Conservation (phyloP, 2,797 vertebrate genomes). For the Phataginus tetradactyla region DNA sequence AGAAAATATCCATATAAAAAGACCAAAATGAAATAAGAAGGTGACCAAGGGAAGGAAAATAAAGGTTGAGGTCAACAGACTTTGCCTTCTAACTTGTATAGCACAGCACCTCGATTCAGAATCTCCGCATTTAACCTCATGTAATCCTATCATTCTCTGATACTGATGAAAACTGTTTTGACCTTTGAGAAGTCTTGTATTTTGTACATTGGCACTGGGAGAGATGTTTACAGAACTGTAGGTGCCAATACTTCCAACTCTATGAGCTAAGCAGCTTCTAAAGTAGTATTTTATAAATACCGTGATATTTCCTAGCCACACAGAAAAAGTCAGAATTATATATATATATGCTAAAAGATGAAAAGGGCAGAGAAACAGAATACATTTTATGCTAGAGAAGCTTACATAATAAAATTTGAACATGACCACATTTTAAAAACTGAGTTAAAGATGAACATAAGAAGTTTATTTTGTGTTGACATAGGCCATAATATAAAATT, state of each 20-base stretch:
- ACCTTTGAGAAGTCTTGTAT: background rate
- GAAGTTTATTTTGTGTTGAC: background rate
- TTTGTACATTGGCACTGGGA: background rate
- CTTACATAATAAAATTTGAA: background rate
- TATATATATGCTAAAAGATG: background rate
- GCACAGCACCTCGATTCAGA: background rate
- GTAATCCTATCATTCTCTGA: background rate
- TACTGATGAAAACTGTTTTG: background rate
- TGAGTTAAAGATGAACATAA: background rate
- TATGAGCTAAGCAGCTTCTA: background rate
- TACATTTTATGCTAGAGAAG: background rate
- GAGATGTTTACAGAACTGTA: background rate
- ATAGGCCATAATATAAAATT: background rate
- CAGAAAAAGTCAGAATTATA: background rate
- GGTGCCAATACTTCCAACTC: background rate
- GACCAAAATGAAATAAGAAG: background rate
- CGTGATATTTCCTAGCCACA: background rate
- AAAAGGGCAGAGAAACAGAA: background rate
- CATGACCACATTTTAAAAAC: background rate
- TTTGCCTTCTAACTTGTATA: background rate
- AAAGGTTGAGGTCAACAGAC: background rate
- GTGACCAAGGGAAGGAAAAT: background rate
- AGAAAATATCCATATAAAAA: background rate
- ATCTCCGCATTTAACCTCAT: background rate
- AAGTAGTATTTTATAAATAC: slow-evolving; percentile 12